phyloP scores from a whole-genome alignment of 53 echinoderm and acorn worm genomes.

The Temnopleurus reevesii region DNA sequence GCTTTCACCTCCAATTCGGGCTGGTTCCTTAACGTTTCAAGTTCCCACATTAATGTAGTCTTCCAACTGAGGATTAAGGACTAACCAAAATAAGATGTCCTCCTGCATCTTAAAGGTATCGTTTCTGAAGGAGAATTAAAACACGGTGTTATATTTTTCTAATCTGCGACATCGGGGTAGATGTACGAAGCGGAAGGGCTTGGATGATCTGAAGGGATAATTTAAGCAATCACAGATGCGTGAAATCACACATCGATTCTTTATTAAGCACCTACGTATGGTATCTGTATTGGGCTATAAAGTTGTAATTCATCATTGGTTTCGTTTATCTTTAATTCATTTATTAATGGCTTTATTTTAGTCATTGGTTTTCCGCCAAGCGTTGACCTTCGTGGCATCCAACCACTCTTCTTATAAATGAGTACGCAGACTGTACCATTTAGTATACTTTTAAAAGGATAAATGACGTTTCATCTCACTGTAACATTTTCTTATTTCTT shows the following conservation, averaged over 20 bases:
- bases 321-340: constrained; percentile 13
- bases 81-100: constrained; percentile 49
- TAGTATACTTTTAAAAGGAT: too few species aligned
- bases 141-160: constrained; percentile 26
- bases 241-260: constrained; percentile 31
- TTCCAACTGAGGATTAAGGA: constrained; percentile 17
- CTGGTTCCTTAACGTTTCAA: constrained; percentile 30
- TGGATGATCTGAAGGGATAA: constrained; percentile 10
- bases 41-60: constrained; percentile 32
- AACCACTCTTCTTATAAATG: not conserved
- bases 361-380: not conserved
- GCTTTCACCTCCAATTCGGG: constrained; percentile 24
- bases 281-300: constrained; percentile 12
- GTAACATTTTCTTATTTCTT: too few species aligned
- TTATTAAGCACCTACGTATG: not conserved
- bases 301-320: constrained; percentile 31
- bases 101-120: constrained; percentile 34
- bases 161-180: constrained; percentile 32
- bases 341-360: not conserved
- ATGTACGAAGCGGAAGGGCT: constrained; percentile 20
- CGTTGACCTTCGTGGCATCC: not conserved
- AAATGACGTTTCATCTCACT: too few species aligned
- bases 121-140: constrained; percentile 37
- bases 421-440: not conserved
- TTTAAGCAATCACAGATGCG: constrained; percentile 37